Percentiles rank a stretch among this genome's conserved stretches.
These are phyloP conservation scores for Numida meleagris DNA, from an alignment of 2,113 vertebrate species.

Conservation along the genomic window DNA sequence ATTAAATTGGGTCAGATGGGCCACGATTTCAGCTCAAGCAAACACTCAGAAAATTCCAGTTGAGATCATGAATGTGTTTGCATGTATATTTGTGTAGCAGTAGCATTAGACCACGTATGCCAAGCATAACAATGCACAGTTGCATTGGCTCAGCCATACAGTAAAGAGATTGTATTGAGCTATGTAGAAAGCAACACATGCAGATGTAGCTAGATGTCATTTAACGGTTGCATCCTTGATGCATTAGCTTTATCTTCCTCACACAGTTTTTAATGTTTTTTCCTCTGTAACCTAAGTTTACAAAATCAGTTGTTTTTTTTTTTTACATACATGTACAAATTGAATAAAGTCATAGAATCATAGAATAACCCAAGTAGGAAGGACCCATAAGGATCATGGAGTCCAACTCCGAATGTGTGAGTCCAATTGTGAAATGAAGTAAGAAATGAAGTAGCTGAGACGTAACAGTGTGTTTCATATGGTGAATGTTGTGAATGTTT, in stretches of 20 bases:
- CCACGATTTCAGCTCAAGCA: neutral
- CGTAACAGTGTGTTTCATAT: neutral
- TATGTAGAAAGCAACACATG: neutral
- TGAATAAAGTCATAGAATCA: too few relatives aligned
- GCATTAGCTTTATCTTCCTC: neutral
- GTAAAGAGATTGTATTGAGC: neutral
- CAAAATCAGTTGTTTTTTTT: neutral
- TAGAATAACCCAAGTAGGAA: too few relatives aligned
- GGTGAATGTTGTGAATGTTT: neutral
- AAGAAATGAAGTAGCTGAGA: neutral
- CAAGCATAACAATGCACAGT: neutral
- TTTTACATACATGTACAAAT: too few relatives aligned
- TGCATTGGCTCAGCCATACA: neutral
- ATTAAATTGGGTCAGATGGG: neutral
- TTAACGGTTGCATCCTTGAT: neutral
- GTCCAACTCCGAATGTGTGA: too few relatives aligned
- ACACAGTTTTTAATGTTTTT: neutral
- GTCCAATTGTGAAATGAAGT: neutral
- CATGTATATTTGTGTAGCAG: neutral
- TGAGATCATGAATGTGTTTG: neutral
- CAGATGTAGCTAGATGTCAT: neutral
- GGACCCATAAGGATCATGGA: too few relatives aligned
- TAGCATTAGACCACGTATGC: neutral
- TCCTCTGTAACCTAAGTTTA: neutral
- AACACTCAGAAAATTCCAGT: neutral